phyloP scores from a whole-genome alignment of 2,888 invertebrate genomes.

The Anorthoa munda region DNA sequence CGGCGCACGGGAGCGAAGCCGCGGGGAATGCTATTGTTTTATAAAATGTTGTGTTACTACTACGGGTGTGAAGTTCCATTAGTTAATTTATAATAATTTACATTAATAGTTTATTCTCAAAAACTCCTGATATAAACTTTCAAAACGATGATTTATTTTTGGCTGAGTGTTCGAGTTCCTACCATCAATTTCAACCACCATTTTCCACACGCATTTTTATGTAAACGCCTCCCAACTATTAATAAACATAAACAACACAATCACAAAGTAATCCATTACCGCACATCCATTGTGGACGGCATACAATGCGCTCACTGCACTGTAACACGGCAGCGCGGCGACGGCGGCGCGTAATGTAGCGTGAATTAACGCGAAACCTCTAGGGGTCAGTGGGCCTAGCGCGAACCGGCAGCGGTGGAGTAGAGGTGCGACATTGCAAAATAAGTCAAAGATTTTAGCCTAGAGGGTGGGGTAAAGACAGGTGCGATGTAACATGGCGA shows the following conservation, averaged over 20 bases:
- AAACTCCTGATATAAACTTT: neutral
- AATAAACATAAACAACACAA: slow-evolving; percentile 63
- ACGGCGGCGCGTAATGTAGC: slow-evolving; percentile 70
- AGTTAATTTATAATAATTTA: no score
- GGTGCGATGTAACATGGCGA: no score
- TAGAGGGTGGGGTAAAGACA: no score
- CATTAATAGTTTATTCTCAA: neutral
- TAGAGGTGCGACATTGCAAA: neutral
- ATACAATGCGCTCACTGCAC: slow-evolving; percentile 74
- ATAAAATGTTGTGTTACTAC: no score
- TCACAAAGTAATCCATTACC: slow-evolving; percentile 72
- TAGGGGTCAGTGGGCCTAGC: slow-evolving; percentile 26
- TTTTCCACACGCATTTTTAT: slow-evolving; percentile 3
- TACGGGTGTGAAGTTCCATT: no score
- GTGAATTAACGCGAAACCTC: slow-evolving; percentile 67
- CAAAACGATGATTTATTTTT: neutral
- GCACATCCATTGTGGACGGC: slow-evolving; percentile 65
- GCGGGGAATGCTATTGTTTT: no score
- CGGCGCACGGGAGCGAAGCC: no score
- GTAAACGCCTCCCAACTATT: slow-evolving; percentile 50
- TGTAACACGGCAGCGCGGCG: slow-evolving; percentile 65
- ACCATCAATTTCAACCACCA: neutral
- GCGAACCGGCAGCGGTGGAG: neutral
- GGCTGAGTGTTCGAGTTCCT: neutral
- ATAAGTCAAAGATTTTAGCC: no score